Evolutionary conservation across 2,888 invertebrate species (phyloP).

Genomic region (Eledona agricola): DNA sequence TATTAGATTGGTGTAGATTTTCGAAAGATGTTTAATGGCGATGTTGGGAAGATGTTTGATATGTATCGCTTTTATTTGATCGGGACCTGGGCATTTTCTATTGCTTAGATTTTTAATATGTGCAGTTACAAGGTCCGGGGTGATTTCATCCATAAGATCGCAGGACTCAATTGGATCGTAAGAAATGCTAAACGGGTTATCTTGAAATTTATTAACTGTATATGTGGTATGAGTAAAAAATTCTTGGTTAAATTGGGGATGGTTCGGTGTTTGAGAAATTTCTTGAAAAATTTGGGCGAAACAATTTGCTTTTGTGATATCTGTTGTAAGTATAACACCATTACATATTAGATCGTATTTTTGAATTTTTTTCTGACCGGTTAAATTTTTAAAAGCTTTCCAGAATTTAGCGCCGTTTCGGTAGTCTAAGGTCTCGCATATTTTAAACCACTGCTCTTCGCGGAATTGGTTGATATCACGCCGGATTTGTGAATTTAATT

Average conservation of each 20-base stretch:
- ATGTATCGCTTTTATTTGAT: conserved; percentile 2
- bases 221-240: conserved; percentile 4
- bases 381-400: conserved; percentile 16
- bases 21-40: not conserved
- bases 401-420: conserved; percentile 12
- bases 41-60: conserved; percentile 13
- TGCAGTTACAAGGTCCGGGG: not conserved
- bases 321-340: not conserved
- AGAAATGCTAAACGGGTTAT: not conserved
- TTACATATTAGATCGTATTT: conserved; percentile 2
- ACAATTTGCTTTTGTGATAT: conserved; percentile 15
- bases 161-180: not conserved
- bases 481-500: conserved; percentile 15
- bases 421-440: conserved; percentile 1
- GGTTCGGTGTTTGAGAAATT: conserved; percentile 13
- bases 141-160: conserved; percentile 3
- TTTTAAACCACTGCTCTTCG: conserved; percentile 1
- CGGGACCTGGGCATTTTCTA: conserved; percentile 12
- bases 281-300: conserved; percentile 11
- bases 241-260: conserved; percentile 10
- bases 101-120: conserved; percentile 9
- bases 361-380: conserved; percentile 23
- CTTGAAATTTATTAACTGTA: conserved; percentile 1
- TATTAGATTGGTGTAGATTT: conserved; percentile 9
- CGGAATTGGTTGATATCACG: conserved; percentile 4